A percentile compares a stretch with the other conserved stretches of the same genome.
Conservation (phyloP, 2,888 invertebrate species). For the Eristalis intricaria region DNA sequence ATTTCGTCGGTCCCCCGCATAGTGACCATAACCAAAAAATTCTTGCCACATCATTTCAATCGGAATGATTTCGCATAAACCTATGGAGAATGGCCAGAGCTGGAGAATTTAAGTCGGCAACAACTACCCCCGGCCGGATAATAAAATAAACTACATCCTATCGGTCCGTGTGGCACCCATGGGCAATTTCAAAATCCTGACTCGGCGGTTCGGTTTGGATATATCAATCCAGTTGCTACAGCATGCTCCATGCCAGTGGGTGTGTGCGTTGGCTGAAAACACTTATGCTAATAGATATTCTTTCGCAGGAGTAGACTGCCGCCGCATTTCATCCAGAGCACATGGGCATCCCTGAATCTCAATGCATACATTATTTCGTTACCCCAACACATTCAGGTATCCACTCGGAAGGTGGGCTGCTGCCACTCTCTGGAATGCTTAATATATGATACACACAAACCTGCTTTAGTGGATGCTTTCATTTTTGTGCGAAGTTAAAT, state of each 20-base stretch:
- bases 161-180: conserved; percentile 70
- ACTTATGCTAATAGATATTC: conserved; percentile 72
- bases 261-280: conserved; percentile 46
- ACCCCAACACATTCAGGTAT: conserved; percentile 42
- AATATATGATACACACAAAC: conserved; percentile 37
- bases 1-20: conserved; percentile 7
- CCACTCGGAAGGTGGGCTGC: conserved; percentile 3
- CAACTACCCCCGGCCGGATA: conserved; percentile 71
- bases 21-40: conserved; percentile 47
- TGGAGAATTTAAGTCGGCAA: conserved; percentile 61
- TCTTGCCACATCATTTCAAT: conserved; percentile 72
- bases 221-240: conserved; percentile 47
- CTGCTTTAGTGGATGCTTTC: conserved; percentile 65
- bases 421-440: conserved; percentile 46
- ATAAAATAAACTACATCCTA: conserved; percentile 72
- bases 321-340: conserved; percentile 58
- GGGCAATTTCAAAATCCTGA: conserved; percentile 72
- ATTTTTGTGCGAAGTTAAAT: conserved; percentile 60
- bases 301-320: conserved; percentile 60
- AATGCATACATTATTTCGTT: conserved; percentile 39
- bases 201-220: conserved; percentile 61
- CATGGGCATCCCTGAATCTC: conserved; percentile 52
- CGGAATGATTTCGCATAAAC: conserved; percentile 70
- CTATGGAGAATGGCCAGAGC: conserved; percentile 51
- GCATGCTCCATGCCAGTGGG: neutral